Evolutionary conservation across 2,888 invertebrate genomes (phyloP).

Genomic region (Zootermopsis nevadensis): DNA sequence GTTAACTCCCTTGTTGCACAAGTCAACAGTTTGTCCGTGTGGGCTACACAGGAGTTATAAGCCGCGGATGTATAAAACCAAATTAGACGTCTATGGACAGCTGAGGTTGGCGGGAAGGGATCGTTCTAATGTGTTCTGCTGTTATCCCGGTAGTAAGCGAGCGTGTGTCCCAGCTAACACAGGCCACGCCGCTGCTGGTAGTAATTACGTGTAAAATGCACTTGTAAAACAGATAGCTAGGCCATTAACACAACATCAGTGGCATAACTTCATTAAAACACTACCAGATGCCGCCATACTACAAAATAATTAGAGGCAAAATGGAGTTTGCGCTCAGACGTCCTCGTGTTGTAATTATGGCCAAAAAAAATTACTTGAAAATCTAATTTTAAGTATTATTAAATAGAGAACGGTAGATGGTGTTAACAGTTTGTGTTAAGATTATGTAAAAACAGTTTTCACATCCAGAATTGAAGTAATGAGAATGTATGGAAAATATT

Average conservation of each 20-base stretch:
- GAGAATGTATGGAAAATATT: too few relatives aligned
- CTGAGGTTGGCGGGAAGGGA: too few relatives aligned
- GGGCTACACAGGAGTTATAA: too few relatives aligned
- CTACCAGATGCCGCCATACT: conserved; percentile 4
- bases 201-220: conserved; percentile 42
- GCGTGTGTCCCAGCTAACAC: background rate
- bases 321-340: conserved; percentile 23
- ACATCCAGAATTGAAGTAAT: too few relatives aligned
- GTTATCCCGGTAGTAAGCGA: background rate
- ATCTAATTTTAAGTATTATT: conserved; percentile 4
- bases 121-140: background rate
- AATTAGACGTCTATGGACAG: too few relatives aligned
- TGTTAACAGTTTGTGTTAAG: too few relatives aligned
- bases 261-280: conserved; percentile 38
- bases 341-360: background rate
- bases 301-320: conserved; percentile 37
- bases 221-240: conserved; percentile 38
- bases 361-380: background rate
- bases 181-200: background rate
- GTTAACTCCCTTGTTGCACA: too few relatives aligned
- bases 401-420: background rate
- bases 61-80: too few relatives aligned
- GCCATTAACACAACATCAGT: conserved; percentile 33
- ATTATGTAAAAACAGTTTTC: background rate
- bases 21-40: too few relatives aligned